Evolutionary conservation across 2,888 invertebrate genomes (phyloP).

Genomic region (Dasypogon diadema): DNA sequence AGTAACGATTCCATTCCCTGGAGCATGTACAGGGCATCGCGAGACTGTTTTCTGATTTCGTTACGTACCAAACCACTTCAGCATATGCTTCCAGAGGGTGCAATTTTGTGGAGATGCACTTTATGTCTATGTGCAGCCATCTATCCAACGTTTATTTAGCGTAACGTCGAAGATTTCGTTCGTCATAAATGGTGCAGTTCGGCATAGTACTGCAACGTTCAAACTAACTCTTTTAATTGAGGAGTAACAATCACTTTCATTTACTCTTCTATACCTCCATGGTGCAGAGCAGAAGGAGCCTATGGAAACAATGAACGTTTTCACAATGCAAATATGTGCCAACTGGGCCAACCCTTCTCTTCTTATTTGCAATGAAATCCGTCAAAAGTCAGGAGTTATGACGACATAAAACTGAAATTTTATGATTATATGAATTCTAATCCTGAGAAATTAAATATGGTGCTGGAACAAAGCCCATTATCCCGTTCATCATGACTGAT

Average conservation of each 20-base stretch:
- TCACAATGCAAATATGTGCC: not conserved
- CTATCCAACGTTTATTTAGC: not conserved
- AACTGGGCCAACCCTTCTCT: not conserved
- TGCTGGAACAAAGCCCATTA: too few species aligned
- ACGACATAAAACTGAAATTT: too few species aligned
- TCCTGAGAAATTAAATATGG: too few species aligned
- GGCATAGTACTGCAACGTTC: not conserved
- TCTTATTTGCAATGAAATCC: too few species aligned
- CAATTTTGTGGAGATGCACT: conserved; percentile 10
- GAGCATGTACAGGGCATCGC: not conserved
- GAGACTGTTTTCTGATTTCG: conserved; percentile 9
- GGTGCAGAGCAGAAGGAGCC: not conserved
- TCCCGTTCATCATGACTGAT: too few species aligned
- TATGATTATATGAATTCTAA: too few species aligned
- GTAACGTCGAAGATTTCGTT: conserved; percentile 1
- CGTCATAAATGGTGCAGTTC: not conserved
- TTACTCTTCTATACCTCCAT: not conserved
- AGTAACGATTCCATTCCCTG: conserved; percentile 14
- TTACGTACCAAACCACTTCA: conserved; percentile 18
- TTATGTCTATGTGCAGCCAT: not conserved
- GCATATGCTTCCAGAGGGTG: conserved; percentile 2
- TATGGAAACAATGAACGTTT: not conserved
- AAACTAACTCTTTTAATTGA: conserved; percentile 5
- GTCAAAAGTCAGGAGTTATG: too few species aligned
- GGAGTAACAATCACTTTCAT: conserved; percentile 12